Percentiles rank a stretch among this genome's conserved stretches.
Evolutionary conservation across 2,888 invertebrate species (phyloP).

Genomic region (Caenorhabditis macrosperma): DNA sequence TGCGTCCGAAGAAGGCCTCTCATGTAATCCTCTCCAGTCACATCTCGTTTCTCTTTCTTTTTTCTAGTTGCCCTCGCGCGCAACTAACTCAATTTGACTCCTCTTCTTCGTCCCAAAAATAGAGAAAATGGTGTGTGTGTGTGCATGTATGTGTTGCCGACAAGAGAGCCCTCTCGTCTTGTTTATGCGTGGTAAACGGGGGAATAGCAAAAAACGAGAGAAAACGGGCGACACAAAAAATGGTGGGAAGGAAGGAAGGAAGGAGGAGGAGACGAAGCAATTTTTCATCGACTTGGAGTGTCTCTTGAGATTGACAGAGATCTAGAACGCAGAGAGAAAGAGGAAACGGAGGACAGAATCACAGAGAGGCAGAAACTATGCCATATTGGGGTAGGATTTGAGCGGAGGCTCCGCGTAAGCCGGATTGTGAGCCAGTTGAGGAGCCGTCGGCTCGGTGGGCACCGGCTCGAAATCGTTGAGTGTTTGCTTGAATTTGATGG

Average conservation of each 20-base stretch:
- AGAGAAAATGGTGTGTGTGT: neutral
- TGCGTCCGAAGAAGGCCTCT: slow-evolving; percentile 82
- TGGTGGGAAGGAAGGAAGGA: neutral
- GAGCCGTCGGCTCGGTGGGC: slow-evolving; percentile 64
- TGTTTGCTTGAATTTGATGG: slow-evolving; percentile 64
- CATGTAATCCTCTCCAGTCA: neutral
- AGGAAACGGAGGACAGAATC: neutral
- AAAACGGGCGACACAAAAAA: slow-evolving; percentile 20
- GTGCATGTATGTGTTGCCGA: neutral
- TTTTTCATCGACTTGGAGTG: slow-evolving; percentile 16
- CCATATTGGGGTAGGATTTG: slow-evolving; percentile 52
- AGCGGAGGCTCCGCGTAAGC: slow-evolving; percentile 61
- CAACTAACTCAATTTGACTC: slow-evolving; percentile 46
- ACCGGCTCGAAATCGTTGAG: slow-evolving; percentile 62
- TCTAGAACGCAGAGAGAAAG: neutral
- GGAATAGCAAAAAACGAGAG: slow-evolving; percentile 5
- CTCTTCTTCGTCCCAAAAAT: neutral
- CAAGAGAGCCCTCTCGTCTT: slow-evolving; percentile 12
- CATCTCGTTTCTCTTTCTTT: neutral
- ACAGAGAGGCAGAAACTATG: slow-evolving; percentile 3
- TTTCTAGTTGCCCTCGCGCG: slow-evolving; percentile 4
- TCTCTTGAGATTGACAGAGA: slow-evolving; percentile 32
- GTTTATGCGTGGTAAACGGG: slow-evolving; percentile 6
- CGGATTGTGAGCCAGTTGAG: slow-evolving; percentile 65
- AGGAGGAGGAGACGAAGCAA: neutral